phyloP scores from a whole-genome alignment of 2,888 invertebrate species.

The Thumatha senex region DNA sequence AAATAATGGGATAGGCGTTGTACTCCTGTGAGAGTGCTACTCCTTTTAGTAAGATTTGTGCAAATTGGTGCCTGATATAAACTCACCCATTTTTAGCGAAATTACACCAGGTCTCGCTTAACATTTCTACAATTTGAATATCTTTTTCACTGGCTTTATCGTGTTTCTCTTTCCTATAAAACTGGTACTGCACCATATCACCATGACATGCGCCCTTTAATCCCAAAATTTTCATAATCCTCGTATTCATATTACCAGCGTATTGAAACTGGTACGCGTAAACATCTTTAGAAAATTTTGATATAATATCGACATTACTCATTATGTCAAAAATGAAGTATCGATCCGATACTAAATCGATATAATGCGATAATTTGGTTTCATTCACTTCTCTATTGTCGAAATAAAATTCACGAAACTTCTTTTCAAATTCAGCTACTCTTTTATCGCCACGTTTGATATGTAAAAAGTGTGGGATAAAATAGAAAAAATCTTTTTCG shows the following conservation, averaged over 20 bases:
- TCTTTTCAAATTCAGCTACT: conserved; percentile 35
- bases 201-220: conserved; percentile 65
- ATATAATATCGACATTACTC: conserved; percentile 46
- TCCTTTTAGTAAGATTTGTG: no score
- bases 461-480: conserved; percentile 52
- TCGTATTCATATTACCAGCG: conserved; percentile 60
- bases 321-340: conserved; percentile 56
- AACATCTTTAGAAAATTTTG: conserved; percentile 40
- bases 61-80: no score
- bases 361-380: conserved; percentile 42
- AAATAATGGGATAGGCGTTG: no score
- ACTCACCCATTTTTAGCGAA: conserved; percentile 70
- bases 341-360: conserved; percentile 55
- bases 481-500: conserved; percentile 52
- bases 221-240: conserved; percentile 55
- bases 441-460: conserved; percentile 36
- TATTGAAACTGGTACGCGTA: conserved; percentile 61
- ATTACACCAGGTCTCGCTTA: conserved; percentile 61
- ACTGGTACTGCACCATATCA: conserved; percentile 66
- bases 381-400: conserved; percentile 39
- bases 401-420: conserved; percentile 56
- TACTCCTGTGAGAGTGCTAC: no score
- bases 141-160: conserved; percentile 46
- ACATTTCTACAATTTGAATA: conserved; percentile 46
- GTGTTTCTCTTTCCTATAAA: conserved; percentile 61